A percentile compares a stretch with the other conserved stretches of the same genome.
Evolutionary conservation across 2,888 invertebrate genomes (phyloP).

Genomic region (Philaethria dido): DNA sequence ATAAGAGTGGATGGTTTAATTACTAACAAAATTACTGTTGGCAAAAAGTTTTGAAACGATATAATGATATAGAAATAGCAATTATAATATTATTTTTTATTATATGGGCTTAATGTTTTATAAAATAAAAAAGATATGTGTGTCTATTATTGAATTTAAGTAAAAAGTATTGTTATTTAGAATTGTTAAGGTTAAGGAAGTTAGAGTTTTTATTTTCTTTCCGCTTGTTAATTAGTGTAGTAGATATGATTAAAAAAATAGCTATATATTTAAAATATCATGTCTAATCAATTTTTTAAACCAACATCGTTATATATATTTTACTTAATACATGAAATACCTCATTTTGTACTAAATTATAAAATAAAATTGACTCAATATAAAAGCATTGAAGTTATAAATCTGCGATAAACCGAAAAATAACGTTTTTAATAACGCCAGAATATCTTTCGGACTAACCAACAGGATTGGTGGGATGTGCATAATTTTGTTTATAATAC

Average conservation of each 20-base stretch:
- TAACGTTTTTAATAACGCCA: slow-evolving; percentile 29
- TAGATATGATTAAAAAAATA: neutral
- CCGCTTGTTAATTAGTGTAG: too few species aligned
- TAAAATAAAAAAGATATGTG: neutral
- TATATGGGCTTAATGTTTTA: neutral
- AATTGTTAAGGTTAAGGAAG: neutral
- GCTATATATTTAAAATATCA: neutral
- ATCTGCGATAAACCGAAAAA: slow-evolving; percentile 26
- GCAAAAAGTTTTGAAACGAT: slow-evolving; percentile 5
- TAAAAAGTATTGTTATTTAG: neutral
- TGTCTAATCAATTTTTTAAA: slow-evolving; percentile 1
- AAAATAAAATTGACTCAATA: slow-evolving; percentile 15
- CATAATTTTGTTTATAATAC: slow-evolving; percentile 6
- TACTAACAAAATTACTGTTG: slow-evolving; percentile 22
- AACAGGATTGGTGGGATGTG: neutral
- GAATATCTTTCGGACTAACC: neutral
- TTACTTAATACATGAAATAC: too few species aligned
- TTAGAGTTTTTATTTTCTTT: too few species aligned
- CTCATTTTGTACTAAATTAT: slow-evolving; percentile 24
- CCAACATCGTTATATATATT: too few species aligned
- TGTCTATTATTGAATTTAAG: neutral
- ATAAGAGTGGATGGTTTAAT: slow-evolving; percentile 23
- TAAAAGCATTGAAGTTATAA: slow-evolving; percentile 18
- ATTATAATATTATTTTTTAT: neutral
- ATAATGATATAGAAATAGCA: slow-evolving; percentile 12